Evolutionary conservation across 1,140 invertebrate genomes (phyloP).

Genomic region (Homalodisca vitripennis): DNA sequence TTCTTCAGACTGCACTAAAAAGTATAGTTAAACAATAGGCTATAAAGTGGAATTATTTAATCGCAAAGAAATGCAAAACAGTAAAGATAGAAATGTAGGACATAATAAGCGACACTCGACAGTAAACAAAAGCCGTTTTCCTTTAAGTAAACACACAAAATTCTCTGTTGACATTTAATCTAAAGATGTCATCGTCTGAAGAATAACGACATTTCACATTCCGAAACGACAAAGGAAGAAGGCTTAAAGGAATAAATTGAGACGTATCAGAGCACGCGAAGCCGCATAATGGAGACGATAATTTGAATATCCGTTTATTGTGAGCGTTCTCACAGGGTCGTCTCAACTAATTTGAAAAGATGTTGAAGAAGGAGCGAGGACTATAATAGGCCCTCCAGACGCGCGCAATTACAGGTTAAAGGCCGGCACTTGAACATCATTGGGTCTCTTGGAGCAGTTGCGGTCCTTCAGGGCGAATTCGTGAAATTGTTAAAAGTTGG

Average conservation of each 20-base stretch:
- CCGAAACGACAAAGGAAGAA: neutral
- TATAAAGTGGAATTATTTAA: too few species aligned
- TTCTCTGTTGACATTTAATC: neutral
- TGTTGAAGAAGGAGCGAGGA: too few species aligned
- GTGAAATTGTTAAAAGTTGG: conserved; percentile 10
- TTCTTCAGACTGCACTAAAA: too few species aligned
- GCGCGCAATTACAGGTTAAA: neutral
- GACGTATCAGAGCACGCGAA: conserved; percentile 6
- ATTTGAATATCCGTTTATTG: conserved; percentile 8
- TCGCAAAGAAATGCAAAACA: too few species aligned
- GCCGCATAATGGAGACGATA: conserved; percentile 2
- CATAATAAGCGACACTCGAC: too few species aligned
- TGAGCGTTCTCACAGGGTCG: neutral
- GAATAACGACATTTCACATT: neutral
- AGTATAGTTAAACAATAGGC: too few species aligned
- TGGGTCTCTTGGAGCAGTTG: conserved; percentile 6
- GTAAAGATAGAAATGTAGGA: too few species aligned
- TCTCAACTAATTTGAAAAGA: conserved; percentile 12
- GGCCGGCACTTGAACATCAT: conserved; percentile 5
- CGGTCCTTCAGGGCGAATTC: neutral
- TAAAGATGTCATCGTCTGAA: neutral
- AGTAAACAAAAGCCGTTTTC: too few species aligned
- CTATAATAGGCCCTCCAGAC: neutral
- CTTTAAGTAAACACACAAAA: too few species aligned
- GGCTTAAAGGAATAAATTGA: conserved; percentile 13